Evolutionary conservation across 2,888 invertebrate species (phyloP), one percentile per base, ranked within the genome.

Genomic region (Phoronis australis): DNA sequence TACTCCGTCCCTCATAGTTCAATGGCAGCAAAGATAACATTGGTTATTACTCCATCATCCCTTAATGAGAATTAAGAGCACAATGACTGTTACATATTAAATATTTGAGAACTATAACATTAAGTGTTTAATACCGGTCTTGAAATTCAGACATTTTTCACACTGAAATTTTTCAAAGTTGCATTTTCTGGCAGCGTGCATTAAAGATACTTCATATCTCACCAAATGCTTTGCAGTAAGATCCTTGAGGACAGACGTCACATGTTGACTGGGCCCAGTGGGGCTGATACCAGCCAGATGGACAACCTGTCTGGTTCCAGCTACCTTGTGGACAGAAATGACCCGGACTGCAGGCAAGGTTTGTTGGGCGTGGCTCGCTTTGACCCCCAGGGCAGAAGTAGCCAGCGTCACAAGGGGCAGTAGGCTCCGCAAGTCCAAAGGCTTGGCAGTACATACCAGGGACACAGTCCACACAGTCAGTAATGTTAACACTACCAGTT

Each of bases 301-400:
- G 72, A 54, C 73, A 73, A 4, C 71, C 71, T 21, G 70, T 73
- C 57, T 73, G 56, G 51, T 73, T 73, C 52, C 61, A 59, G 43
- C 69, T 69, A 27, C 73, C 73, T 37, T 52, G 39, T 27, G 56
- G 60, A 55, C 73, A 73, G 68, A 70, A 72, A 54, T 73, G 72
- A 9, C 73, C 73, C 4, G 73, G 73, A 47, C 66, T 68, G 51
- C 73, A 73, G 37, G 65, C 63, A 21, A 60, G 55, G 21, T 53
- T 47, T 2, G 57, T 52, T n/a, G 71, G 71, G 21, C 57, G 54
- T 1, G 64, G 55, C 1, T 62, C 60, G 49, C 64, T 60, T 48
- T 68, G 66, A 27, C 73, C 71, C 5, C 64, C 69, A 3, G 73
- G 73, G 48, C 73, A 74, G 63, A 55, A 73, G 55, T 68, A 74